Conservation (phyloP, 2,113 vertebrate species). For the Oncorhynchus masou region DNA sequence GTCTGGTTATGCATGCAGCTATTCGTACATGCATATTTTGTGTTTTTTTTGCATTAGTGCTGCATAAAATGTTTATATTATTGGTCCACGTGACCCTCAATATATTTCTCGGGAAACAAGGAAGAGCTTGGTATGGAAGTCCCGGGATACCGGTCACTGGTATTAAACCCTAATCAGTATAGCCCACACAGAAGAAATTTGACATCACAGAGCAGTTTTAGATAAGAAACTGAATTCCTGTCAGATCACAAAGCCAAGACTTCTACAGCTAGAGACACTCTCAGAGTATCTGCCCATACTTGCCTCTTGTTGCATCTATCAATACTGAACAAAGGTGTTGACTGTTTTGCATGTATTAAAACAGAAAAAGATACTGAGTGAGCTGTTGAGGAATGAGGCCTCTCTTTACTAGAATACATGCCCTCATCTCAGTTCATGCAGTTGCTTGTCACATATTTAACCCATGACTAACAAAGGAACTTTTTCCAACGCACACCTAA, state of each 20-base stretch:
- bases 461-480: slow-evolving; percentile 24
- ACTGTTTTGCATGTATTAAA: slow-evolving; percentile 40
- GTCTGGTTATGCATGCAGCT: too few species aligned
- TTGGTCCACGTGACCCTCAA: too few species aligned
- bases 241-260: slow-evolving; percentile 53
- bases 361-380: slow-evolving; percentile 17
- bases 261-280: slow-evolving; percentile 25
- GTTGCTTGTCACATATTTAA: slow-evolving; percentile 28
- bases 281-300: slow-evolving; percentile 40
- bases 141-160: too few species aligned
- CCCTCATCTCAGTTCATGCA: slow-evolving; percentile 10
- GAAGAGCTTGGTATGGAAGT: too few species aligned
- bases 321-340: slow-evolving; percentile 43
- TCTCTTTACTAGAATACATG: slow-evolving; percentile 2
- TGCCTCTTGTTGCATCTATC: slow-evolving; percentile 46
- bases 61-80: too few species aligned
- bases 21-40: too few species aligned
- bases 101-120: too few species aligned
- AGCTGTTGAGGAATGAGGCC: slow-evolving; percentile 13
- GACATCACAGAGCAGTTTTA: slow-evolving; percentile 56
- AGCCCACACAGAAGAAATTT: slow-evolving; percentile 46
- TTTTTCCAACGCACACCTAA: slow-evolving; percentile 18
- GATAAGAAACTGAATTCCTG: slow-evolving; percentile 60
- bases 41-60: too few species aligned
- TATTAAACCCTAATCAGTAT: neutral